phyloP scores from a whole-genome alignment of 2,113 vertebrate genomes.

The Paramormyrops kingsleyae region DNA sequence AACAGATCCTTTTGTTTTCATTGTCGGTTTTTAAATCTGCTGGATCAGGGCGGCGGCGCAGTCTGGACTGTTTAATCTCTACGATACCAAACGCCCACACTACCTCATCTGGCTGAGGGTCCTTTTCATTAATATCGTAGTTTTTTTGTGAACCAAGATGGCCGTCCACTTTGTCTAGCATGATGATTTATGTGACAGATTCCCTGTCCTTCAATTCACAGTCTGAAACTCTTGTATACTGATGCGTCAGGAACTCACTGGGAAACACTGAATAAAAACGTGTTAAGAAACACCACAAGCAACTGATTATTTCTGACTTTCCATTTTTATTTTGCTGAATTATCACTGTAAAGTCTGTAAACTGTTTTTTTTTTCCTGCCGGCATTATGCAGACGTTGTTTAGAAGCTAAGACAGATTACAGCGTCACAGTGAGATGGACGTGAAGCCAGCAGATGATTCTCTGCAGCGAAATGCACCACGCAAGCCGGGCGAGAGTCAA shows the following conservation, averaged over 20 bases:
- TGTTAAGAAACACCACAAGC: background rate
- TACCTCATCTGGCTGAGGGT: background rate
- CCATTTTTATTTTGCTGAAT: slow-evolving; percentile 1
- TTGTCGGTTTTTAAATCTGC: background rate
- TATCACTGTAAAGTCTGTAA: background rate
- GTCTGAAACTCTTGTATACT: background rate
- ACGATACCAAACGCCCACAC: background rate
- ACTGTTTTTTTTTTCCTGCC: background rate
- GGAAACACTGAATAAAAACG: background rate
- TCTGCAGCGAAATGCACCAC: background rate
- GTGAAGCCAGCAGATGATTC: background rate
- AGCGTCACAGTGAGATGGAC: background rate
- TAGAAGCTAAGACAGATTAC: background rate
- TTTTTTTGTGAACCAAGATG: background rate
- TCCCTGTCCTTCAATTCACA: background rate
- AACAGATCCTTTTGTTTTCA: slow-evolving; percentile 2
- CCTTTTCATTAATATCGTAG: background rate
- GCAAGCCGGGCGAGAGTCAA: background rate
- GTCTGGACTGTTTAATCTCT: background rate
- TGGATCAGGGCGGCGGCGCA: background rate
- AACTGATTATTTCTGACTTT: background rate
- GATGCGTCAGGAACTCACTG: background rate
- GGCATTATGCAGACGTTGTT: background rate
- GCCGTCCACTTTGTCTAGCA: background rate
- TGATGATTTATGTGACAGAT: background rate